Base-by-base conservation (phyloP, 2,888 invertebrate species). In the Diarsia rubi region DNA sequence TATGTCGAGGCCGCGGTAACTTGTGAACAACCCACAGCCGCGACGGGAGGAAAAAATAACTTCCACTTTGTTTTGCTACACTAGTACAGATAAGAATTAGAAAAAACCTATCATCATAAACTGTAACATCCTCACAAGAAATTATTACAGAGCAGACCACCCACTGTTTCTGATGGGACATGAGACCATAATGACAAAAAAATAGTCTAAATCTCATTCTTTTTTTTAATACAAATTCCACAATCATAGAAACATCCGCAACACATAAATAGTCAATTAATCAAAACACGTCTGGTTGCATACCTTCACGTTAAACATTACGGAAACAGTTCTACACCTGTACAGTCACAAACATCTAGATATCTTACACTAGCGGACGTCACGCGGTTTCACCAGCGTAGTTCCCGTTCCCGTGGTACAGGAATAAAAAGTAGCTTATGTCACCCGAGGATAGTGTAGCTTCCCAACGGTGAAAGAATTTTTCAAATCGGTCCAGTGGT, bases 281-380 rank as follows among this genome's bases (percentile, higher is more conserved):
- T 72, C 57, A 71, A 71, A 83, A 68, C 77, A 74, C 73, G 68
- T 68, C 37, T 65, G 57, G 49, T 69, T 59, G 72, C 82, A 86
- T 85, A 76, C 84, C 85, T 73, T 54, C 65, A 62, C 83, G 81
- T 81, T 71, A 45, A 69, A 69, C 27, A 75, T 74, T 75, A 79
- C 60, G 69, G 72, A 75, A 74, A 73, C 67, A 83, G 70, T 69
- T 47, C 14, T 71, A 64, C 54, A 78, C 24, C 27, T 42, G 52
- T 47, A 72, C 49, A 80, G 68, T 27, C 57, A 27, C 1, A 57
- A 16, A 1, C 57, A 54, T 2, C 14, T 3, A 37, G 16, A 14
- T 52, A 52, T 1, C 3, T 44, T n/a, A n/a, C n/a, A n/a, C n/a
- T n/a, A n/a, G n/a, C n/a, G n/a, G n/a, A 12, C 12, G 21, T 49